phyloP scores from a whole-genome alignment of 2,888 invertebrate genomes.

The Brachycybe producta region DNA sequence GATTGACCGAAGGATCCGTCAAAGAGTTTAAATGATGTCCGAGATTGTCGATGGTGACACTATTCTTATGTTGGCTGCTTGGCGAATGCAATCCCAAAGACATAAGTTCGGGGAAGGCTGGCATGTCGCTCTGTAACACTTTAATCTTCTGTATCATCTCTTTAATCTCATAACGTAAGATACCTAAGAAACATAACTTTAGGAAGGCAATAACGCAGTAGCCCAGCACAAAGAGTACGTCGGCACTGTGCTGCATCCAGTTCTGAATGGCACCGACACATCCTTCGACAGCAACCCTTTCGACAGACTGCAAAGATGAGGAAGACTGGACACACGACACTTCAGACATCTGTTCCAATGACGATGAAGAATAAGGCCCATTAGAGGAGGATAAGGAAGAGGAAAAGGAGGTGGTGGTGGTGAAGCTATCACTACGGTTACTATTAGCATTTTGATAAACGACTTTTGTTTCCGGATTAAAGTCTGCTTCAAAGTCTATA shows the following conservation, averaged over 20 bases:
- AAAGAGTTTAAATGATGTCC: conserved; percentile 6
- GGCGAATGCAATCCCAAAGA: conserved; percentile 19
- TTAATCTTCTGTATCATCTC: conserved; percentile 87
- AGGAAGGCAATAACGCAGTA: conserved; percentile 80
- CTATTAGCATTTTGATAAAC: no score
- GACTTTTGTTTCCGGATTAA: neutral
- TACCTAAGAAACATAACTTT: conserved; percentile 76
- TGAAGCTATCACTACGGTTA: neutral
- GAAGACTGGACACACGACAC: neutral
- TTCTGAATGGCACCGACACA: conserved; percentile 58
- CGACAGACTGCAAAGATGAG: neutral
- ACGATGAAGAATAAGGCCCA: neutral
- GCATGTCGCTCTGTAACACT: conserved; percentile 51
- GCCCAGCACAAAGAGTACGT: conserved; percentile 59
- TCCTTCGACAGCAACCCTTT: conserved; percentile 33
- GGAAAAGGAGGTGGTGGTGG: neutral
- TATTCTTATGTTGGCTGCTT: conserved; percentile 10
- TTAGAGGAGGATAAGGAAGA: neutral
- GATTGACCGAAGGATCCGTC: conserved; percentile 3
- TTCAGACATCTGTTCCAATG: neutral
- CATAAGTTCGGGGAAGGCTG: conserved; percentile 22
- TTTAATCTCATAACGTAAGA: conserved; percentile 64
- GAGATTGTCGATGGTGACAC: conserved; percentile 25
- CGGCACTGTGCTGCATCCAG: conserved; percentile 66
- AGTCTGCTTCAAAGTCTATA: conserved; percentile 12